phyloP scores from a whole-genome alignment of 2,113 vertebrate genomes.

The Bubo bubo region DNA sequence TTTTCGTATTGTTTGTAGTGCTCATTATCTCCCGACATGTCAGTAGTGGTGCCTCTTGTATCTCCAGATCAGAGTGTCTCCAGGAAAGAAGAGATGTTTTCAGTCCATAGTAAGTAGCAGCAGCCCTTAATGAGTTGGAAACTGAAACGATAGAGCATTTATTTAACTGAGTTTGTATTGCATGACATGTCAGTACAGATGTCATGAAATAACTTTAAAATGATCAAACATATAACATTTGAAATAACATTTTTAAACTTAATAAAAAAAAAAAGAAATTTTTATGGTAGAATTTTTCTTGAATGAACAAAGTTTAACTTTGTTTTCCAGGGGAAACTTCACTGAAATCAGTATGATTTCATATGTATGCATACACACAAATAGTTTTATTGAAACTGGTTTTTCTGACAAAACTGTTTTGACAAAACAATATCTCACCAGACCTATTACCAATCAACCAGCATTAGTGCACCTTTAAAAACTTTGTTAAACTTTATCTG shows the following conservation, averaged over 20 bases:
- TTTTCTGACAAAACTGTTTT: not conserved
- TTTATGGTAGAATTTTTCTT: slow-evolving; percentile 53
- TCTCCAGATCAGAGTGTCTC: slow-evolving; percentile 4
- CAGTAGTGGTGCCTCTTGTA: slow-evolving; percentile 21
- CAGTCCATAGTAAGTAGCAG: slow-evolving; percentile 42
- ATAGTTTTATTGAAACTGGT: slow-evolving; percentile 22
- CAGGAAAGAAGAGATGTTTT: slow-evolving; percentile 43
- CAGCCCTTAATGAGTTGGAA: slow-evolving; percentile 13
- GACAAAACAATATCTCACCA: not conserved
- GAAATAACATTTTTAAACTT: slow-evolving; percentile 16
- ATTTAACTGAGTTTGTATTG: not conserved
- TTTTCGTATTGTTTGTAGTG: not conserved
- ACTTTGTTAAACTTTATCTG: not conserved
- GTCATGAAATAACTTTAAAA: not conserved
- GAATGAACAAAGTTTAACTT: slow-evolving; percentile 55
- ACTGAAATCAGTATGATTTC: slow-evolving; percentile 47
- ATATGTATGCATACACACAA: not conserved
- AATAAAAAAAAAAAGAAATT: not conserved
- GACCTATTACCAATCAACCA: slow-evolving; percentile 1
- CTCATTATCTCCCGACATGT: not conserved
- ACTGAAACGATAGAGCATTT: not conserved
- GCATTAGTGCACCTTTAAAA: slow-evolving; percentile 37
- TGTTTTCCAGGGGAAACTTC: slow-evolving; percentile 52
- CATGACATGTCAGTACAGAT: not conserved
- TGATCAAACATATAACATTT: not conserved